phyloP scores from a whole-genome alignment of 2,888 invertebrate species.

The Meteorus colon region DNA sequence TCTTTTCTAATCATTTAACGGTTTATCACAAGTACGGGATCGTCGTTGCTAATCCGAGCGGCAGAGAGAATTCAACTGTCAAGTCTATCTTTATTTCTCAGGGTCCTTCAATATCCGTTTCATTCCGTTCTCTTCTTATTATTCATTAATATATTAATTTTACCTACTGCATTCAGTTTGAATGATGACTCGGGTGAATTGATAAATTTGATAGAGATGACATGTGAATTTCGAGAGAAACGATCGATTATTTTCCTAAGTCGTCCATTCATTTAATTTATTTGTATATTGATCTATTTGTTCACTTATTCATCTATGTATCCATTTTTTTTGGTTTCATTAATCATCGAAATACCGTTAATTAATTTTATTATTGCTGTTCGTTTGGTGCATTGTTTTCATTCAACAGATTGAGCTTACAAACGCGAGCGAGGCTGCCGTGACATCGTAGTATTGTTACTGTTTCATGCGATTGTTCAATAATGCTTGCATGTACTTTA shows the following conservation, averaged over 20 bases:
- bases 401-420: constrained; percentile 50
- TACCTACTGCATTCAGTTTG: not conserved
- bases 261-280: constrained; percentile 1
- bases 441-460: not conserved
- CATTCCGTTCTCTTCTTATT: not conserved
- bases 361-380: constrained; percentile 62
- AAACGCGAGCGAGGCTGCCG: constrained; percentile 46
- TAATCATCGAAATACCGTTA: constrained; percentile 31
- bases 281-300: not conserved
- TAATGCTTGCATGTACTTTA: not conserved
- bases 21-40: constrained; percentile 68
- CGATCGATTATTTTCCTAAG: constrained; percentile 18
- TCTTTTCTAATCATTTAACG: constrained; percentile 48
- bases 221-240: not conserved
- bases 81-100: not conserved
- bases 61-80: constrained; percentile 41
- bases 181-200: not conserved
- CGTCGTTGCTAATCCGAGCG: constrained; percentile 54
- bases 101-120: constrained; percentile 22
- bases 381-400: constrained; percentile 63
- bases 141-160: constrained; percentile 20
- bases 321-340: constrained; percentile 7
- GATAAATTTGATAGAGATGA: not conserved
- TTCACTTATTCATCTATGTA: not conserved
- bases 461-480: not conserved